Conservation (phyloP, 2,113 vertebrate species). For the Semnopithecus entellus region DNA sequence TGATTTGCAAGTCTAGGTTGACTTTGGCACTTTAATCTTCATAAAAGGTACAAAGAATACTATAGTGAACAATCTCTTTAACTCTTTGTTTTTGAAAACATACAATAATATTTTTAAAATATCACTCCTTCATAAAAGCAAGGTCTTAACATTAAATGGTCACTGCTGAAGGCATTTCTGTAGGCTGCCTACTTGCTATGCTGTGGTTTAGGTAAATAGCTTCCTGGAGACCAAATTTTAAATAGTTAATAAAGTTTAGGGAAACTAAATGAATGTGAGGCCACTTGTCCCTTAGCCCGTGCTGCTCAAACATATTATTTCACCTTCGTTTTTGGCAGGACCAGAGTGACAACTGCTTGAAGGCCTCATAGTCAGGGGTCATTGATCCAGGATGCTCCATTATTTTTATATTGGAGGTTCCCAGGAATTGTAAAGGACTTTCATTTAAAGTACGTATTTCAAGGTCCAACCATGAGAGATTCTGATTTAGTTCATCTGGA, state of each 20-base stretch:
- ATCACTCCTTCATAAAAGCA: neutral
- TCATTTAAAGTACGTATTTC: neutral
- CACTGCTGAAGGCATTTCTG: neutral
- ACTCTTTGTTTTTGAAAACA: neutral
- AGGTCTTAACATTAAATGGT: neutral
- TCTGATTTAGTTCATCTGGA: neutral
- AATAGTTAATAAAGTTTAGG: neutral
- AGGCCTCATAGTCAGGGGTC: neutral
- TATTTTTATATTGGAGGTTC: neutral
- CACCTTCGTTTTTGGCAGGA: neutral
- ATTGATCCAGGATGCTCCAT: neutral
- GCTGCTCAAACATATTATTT: neutral
- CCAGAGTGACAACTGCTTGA: neutral
- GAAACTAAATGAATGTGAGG: neutral
- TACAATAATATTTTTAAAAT: neutral
- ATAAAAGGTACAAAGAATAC: neutral
- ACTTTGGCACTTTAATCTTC: neutral
- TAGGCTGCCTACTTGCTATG: neutral
- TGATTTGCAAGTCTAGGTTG: neutral
- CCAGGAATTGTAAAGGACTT: neutral
- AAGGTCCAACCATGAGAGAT: neutral
- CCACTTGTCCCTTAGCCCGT: neutral
- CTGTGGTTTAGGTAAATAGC: neutral
- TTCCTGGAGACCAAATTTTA: neutral
- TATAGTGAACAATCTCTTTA: neutral